These are phyloP conservation scores for Martes flavigula DNA, from an alignment of 2,797 vertebrate genomes.

Conservation along the genomic window DNA sequence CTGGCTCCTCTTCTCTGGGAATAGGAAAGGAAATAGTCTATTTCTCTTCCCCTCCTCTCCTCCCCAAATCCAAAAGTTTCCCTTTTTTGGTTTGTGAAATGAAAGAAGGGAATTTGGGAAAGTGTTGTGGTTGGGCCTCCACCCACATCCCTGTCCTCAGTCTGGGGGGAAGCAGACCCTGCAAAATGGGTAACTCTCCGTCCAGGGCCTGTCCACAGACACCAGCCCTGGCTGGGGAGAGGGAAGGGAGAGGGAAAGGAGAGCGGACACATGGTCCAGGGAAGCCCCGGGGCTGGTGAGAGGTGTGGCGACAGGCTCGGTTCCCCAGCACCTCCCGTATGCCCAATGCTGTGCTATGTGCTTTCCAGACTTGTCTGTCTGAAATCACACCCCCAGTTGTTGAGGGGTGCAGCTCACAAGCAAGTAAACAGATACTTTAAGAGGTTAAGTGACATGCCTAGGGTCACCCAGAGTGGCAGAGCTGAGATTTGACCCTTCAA, in stretches of 20 bases:
- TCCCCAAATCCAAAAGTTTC: slow-evolving; percentile 71
- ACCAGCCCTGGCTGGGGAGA: neutral
- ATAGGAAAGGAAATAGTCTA: slow-evolving; percentile 31
- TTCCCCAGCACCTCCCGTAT: neutral
- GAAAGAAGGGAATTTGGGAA: slow-evolving; percentile 69
- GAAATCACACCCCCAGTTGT: slow-evolving; percentile 9
- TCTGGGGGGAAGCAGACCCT: slow-evolving; percentile 54
- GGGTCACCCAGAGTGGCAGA: slow-evolving; percentile 73
- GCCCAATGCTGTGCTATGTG: neutral
- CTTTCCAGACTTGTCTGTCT: slow-evolving; percentile 53
- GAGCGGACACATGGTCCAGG: neutral
- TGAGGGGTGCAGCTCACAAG: slow-evolving; percentile 27
- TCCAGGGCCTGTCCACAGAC: neutral
- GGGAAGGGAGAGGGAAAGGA: neutral
- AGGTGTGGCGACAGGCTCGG: neutral
- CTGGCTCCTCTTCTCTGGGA: neutral
- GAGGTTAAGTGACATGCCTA: slow-evolving; percentile 52
- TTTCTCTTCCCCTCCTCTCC: slow-evolving; percentile 44
- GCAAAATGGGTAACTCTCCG: neutral
- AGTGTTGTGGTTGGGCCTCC: slow-evolving; percentile 55
- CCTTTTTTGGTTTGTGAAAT: slow-evolving; percentile 72
- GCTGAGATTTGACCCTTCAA: slow-evolving; percentile 71
- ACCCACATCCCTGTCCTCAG: slow-evolving; percentile 28
- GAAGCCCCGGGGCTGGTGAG: neutral
- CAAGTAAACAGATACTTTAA: slow-evolving; percentile 21